phyloP scores from a whole-genome alignment of 2,113 vertebrate genomes.

The Grallaria varia region DNA sequence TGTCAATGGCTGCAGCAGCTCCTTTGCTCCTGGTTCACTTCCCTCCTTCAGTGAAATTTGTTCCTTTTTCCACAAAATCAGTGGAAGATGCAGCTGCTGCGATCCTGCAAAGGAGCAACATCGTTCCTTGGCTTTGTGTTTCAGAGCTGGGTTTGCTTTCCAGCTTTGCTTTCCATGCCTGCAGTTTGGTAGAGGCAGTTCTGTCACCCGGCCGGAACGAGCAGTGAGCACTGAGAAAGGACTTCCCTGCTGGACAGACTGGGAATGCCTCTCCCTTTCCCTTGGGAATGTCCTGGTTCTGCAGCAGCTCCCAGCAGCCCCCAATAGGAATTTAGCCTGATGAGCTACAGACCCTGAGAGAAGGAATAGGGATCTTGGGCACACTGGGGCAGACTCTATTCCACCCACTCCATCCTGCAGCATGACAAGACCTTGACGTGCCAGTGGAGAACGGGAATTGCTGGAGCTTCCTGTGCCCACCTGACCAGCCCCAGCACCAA shows the following conservation, averaged over 20 bases:
- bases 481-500: not conserved
- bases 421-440: rapidly evolving
- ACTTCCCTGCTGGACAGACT: not conserved
- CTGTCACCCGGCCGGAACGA: not conserved
- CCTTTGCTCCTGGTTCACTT: not conserved
- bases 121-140: not conserved
- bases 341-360: not conserved
- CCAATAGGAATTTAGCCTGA: rapidly evolving
- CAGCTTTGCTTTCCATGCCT: not conserved
- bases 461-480: not conserved
- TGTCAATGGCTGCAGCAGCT: conserved; percentile 20
- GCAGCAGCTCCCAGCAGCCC: not conserved
- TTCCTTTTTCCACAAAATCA: not conserved
- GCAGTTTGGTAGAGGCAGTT: not conserved
- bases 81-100: conserved; percentile 9
- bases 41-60: not conserved
- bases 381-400: not conserved
- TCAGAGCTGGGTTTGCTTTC: not conserved
- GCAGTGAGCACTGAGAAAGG: not conserved
- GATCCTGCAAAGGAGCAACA: not conserved
- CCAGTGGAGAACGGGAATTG: rapidly evolving
- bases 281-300: not conserved
- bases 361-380: too few relatives aligned
- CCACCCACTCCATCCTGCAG: rapidly evolving
- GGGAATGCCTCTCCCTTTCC: not conserved